A percentile compares a stretch with the other conserved stretches of the same genome.
Evolutionary conservation across 2,888 invertebrate genomes (phyloP).

Genomic region (Hemaris fuciformis): DNA sequence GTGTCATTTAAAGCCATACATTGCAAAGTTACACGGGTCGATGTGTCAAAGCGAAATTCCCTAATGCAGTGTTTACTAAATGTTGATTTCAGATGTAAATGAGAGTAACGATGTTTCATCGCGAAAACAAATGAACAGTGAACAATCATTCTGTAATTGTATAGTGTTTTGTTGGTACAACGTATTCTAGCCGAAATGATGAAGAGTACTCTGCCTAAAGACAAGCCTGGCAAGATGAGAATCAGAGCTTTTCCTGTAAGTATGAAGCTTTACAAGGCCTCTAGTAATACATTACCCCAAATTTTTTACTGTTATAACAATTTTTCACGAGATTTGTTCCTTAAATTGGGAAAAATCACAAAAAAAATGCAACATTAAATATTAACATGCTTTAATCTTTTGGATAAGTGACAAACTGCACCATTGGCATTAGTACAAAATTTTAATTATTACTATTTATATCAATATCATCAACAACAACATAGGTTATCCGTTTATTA

Average conservation of each 20-base stretch:
- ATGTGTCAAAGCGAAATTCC: neutral
- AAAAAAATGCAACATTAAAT: too few relatives aligned
- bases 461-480: too few relatives aligned
- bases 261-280: conserved; percentile 32
- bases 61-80: conserved; percentile 37
- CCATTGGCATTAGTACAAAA: too few relatives aligned
- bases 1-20: neutral
- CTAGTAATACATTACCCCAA: neutral
- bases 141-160: conserved; percentile 45
- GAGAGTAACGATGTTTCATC: conserved; percentile 71
- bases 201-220: conserved; percentile 91
- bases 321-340: too few relatives aligned
- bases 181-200: conserved; percentile 77
- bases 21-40: neutral
- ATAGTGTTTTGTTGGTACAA: conserved; percentile 58
- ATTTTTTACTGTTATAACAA: too few relatives aligned
- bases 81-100: conserved; percentile 66
- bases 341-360: too few relatives aligned
- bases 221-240: conserved; percentile 96
- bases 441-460: too few relatives aligned
- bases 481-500: too few relatives aligned
- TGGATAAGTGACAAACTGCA: too few relatives aligned
- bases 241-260: conserved; percentile 99
- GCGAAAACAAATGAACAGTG: conserved; percentile 66
- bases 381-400: too few relatives aligned